phyloP scores from a whole-genome alignment of 2,113 vertebrate genomes.

The Tragulus kanchil region DNA sequence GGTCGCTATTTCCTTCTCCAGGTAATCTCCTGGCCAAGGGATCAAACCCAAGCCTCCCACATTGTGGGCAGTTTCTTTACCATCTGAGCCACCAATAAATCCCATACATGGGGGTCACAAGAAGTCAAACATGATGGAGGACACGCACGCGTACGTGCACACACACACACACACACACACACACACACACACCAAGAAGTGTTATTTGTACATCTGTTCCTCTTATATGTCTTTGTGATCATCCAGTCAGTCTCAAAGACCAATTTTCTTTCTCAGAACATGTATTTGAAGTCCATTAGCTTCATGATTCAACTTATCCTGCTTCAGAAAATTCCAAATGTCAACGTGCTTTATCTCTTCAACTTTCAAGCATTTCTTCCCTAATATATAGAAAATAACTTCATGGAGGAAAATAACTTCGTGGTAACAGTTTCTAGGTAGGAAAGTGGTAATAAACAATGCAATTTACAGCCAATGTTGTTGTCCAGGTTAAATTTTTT shows the following conservation, averaged over 20 bases:
- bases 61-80: no score
- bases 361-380: background rate
- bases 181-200: background rate
- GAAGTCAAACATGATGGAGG: background rate
- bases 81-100: no score
- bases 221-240: background rate
- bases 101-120: background rate
- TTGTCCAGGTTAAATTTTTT: background rate
- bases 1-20: no score
- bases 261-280: background rate
- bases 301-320: background rate
- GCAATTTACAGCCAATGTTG: background rate
- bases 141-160: background rate
- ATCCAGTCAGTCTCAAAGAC: background rate
- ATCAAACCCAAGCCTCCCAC: no score
- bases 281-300: background rate
- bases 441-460: background rate
- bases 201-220: background rate
- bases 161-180: background rate
- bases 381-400: background rate
- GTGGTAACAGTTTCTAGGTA: background rate
- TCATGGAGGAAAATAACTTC: background rate
- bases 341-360: rapidly evolving
- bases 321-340: background rate
- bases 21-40: no score